Percentiles rank a stretch among this genome's conserved stretches.
Conservation (phyloP, 2,797 vertebrate genomes). For the Sylvia borin region DNA sequence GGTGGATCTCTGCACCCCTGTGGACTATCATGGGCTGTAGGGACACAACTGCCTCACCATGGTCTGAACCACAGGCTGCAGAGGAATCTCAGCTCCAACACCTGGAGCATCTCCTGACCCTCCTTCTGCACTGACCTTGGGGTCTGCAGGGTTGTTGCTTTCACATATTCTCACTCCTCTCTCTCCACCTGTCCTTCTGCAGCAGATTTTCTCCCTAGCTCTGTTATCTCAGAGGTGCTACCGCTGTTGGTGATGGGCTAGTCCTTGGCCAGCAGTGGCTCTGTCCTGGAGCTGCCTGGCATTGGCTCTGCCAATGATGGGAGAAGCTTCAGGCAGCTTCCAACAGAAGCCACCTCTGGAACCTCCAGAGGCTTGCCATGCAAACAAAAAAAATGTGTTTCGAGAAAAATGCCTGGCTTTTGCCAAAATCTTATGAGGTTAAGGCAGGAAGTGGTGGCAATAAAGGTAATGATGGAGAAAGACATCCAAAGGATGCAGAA, state of each 20-base stretch:
- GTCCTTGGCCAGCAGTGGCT: accelerated
- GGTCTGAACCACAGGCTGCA: neutral
- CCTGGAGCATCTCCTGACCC: neutral
- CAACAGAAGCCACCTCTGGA: no score
- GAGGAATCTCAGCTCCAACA: neutral
- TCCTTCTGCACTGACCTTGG: neutral
- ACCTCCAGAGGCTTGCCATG: neutral
- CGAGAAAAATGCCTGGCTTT: neutral
- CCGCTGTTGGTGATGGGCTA: neutral
- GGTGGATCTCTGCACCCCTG: neutral
- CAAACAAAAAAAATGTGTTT: neutral
- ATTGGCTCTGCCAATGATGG: neutral
- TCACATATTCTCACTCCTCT: neutral
- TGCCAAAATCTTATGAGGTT: neutral
- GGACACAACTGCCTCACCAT: neutral
- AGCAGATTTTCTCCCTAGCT: neutral
- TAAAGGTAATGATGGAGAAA: neutral
- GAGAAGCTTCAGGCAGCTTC: neutral
- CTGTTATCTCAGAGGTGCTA: neutral
- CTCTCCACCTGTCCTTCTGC: neutral
- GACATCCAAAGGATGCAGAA: neutral
- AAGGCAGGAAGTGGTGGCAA: neutral
- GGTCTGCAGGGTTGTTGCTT: neutral
- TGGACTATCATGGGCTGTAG: neutral
- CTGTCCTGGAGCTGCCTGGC: neutral